A percentile compares a stretch with the other conserved stretches of the same genome.
Conservation (phyloP, 30 jellyfish, hydroid and myxozoan genomes). For the Rhopilema esculentum region DNA sequence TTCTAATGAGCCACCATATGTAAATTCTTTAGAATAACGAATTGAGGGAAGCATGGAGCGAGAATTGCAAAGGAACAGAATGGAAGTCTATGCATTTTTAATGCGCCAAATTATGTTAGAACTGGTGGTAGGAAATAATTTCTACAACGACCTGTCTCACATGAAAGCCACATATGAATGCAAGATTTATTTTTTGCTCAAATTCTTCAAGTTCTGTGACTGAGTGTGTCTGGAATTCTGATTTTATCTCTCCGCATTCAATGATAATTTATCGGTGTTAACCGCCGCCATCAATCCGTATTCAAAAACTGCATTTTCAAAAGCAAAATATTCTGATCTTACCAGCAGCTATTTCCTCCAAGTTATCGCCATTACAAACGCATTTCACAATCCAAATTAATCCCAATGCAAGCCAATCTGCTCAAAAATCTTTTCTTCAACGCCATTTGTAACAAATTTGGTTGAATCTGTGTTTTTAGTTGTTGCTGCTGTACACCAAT, state of each 20-base stretch:
- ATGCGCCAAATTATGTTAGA: background rate
- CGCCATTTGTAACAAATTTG: no score
- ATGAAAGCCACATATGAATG: conserved; percentile 15
- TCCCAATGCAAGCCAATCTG: no score
- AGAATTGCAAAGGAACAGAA: background rate
- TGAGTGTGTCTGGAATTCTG: background rate
- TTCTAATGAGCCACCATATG: background rate
- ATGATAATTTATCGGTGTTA: background rate
- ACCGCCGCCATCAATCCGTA: background rate
- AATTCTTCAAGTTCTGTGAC: background rate
- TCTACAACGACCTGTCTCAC: background rate
- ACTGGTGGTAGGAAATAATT: background rate
- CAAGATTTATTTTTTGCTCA: background rate
- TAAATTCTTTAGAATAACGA: background rate
- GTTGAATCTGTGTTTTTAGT: background rate
- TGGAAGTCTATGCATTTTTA: background rate
- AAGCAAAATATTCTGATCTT: background rate
- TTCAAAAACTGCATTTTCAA: background rate
- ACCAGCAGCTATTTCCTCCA: background rate
- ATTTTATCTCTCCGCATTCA: background rate
- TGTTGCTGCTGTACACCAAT: background rate
- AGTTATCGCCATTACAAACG: no score
- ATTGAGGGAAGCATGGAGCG: background rate
- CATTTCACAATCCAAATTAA: no score
- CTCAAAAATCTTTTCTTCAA: no score